Evolutionary conservation across 2,797 vertebrate genomes (phyloP).

Genomic region (Stomatorhinus walkeri): DNA sequence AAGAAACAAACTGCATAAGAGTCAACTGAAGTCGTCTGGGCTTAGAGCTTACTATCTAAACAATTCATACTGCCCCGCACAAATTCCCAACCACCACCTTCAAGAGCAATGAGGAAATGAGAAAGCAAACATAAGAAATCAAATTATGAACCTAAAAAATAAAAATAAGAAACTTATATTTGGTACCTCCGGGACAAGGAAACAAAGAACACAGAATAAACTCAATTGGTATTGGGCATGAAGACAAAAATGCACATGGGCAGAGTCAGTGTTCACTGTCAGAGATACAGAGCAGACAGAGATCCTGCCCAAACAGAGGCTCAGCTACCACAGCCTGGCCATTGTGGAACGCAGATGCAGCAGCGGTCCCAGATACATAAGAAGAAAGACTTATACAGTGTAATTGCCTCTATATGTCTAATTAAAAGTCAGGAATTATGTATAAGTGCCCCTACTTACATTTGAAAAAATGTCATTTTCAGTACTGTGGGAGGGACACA

Average conservation of each 20-base stretch:
- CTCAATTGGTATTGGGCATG: not conserved
- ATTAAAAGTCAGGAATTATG: not conserved
- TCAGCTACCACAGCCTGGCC: not conserved
- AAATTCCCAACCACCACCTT: not conserved
- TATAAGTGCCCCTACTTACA: not conserved
- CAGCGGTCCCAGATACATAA: not conserved
- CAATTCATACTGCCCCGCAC: not conserved
- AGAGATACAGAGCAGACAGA: not conserved
- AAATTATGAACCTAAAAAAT: not conserved
- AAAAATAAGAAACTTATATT: not conserved
- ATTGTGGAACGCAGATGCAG: not conserved
- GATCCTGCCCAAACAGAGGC: not conserved
- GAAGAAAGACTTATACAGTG: not conserved
- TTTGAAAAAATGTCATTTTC: not conserved
- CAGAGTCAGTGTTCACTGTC: not conserved
- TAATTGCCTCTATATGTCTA: not conserved
- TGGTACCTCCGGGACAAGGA: not conserved
- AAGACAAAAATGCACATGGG: conserved; percentile 1
- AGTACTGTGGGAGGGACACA: not conserved
- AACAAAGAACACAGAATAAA: not conserved
- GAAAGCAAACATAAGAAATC: not conserved
- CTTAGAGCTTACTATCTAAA: not conserved
- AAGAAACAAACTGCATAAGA: not conserved
- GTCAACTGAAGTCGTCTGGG: not conserved
- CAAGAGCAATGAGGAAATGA: not conserved